These are phyloP conservation scores for Agonopterix subpropinquella DNA, from an alignment of 2,888 invertebrate species.

Conservation along the genomic window DNA sequence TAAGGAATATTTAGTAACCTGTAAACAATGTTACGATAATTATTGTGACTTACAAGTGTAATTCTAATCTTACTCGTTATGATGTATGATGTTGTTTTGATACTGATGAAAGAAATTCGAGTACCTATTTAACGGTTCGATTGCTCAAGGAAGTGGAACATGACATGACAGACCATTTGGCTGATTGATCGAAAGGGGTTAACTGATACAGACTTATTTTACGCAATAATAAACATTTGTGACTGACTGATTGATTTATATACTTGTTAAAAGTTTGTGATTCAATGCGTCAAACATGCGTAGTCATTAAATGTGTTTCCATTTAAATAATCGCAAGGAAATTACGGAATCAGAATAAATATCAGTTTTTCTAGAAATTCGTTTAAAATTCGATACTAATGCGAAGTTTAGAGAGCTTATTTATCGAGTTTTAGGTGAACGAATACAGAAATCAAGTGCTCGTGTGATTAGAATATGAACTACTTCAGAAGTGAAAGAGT, in stretches of 20 bases:
- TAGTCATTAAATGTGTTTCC: too few relatives aligned
- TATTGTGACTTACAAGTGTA: too few relatives aligned
- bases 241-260: too few relatives aligned
- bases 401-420: constrained; percentile 25
- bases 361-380: constrained; percentile 1
- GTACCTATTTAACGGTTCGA: constrained; percentile 5
- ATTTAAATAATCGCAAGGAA: neutral
- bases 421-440: constrained; percentile 28
- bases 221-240: too few relatives aligned
- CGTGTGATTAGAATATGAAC: constrained; percentile 40
- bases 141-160: constrained; percentile 13
- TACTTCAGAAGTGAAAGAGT: constrained; percentile 21
- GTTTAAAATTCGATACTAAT: constrained; percentile 2
- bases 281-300: too few relatives aligned
- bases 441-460: constrained; percentile 14
- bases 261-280: too few relatives aligned
- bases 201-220: too few relatives aligned
- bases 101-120: neutral
- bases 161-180: constrained; percentile 4
- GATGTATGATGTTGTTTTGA: neutral
- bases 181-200: constrained; percentile 3
- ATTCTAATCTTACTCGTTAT: too few relatives aligned
- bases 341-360: neutral
- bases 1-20: too few relatives aligned
- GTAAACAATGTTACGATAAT: too few relatives aligned